Base-by-base conservation (phyloP, 2,113 vertebrate species). In the Circaetus gallicus region DNA sequence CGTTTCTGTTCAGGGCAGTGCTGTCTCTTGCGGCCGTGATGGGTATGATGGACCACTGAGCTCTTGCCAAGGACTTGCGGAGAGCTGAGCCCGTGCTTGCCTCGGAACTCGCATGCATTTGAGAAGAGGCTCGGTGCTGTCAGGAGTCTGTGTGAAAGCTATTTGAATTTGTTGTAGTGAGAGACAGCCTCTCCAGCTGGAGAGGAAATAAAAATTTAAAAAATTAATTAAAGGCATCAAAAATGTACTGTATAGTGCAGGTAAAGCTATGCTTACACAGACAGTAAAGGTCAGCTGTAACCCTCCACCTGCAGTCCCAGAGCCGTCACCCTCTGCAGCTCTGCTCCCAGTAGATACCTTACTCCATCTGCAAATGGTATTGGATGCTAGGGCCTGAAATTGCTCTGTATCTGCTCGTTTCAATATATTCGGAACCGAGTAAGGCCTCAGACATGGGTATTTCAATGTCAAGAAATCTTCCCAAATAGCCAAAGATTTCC, bases 291-390 rank as follows among this genome's bases (percentile, higher is more conserved):
- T 69, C 38, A 73, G 40, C 65, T 78, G 18, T 49, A 73, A 32
- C 42, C 2, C 1, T 72, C 47, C n/a, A 15, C 5, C 31, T 1
- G 0, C 9, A 53, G 38, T 13, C 24, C n/a, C 53, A 53, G 53
- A 49, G 15, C 18, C 0, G 0, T n/a, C 38, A 53, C 31, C 34
- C 45, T 55, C 83, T 82, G n/a, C 65, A 86, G 25, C 16, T 66
- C 21, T 0, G 0, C 34, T 89, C 28, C 38, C 45, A 12, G 34
- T 3, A 2, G 16, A 52, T 28, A 16, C n/a, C 40, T 29, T 16
- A 49, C 24, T 55, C 32, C 49, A 31, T 53, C 65, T 90, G 26
- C 26, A 55, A 42, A 42, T 10, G 11, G 16, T 38, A 6, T 5
- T 26, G 32, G 29, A 19, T 73, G 40, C 49, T 36, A 13, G 22